phyloP scores from a whole-genome alignment of 2,113 vertebrate species.

The Pollachius pollachius region DNA sequence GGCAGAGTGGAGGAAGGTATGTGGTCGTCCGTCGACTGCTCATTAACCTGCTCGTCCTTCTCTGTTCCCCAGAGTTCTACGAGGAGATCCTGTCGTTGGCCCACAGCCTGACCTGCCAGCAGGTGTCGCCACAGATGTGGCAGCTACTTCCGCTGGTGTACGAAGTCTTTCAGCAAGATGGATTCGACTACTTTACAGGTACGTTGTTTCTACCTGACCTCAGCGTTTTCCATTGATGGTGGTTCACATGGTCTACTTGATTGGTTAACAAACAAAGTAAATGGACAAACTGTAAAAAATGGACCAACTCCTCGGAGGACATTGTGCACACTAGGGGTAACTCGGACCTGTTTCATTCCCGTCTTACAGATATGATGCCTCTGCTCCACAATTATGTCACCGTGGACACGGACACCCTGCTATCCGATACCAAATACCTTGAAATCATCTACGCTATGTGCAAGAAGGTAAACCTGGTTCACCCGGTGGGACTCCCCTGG shows the following conservation, averaged over 20 bases:
- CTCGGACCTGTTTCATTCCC: conserved; percentile 6
- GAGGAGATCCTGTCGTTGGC: conserved; percentile 98
- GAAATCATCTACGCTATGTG: conserved; percentile 99
- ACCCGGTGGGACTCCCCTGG: neutral
- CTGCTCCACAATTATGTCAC: conserved; percentile 98
- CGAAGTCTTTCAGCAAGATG: conserved; percentile 98
- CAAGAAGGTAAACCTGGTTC: conserved; percentile 85
- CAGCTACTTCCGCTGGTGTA: conserved; percentile 95
- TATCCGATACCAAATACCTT: conserved; percentile 97
- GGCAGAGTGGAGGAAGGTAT: too few relatives aligned
- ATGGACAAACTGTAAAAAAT: neutral
- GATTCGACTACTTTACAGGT: conserved; percentile 93
- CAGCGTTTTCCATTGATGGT: too few relatives aligned
- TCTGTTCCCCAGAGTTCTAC: conserved; percentile 85
- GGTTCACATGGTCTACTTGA: too few relatives aligned
- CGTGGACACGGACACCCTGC: conserved; percentile 93
- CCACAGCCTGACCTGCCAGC: conserved; percentile 96
- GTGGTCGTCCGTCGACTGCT: conserved; percentile 2
- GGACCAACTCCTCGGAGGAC: too few relatives aligned
- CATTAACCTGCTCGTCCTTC: neutral
- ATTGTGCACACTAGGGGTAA: too few relatives aligned
- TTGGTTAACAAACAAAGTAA: neutral
- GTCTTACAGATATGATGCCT: conserved; percentile 94
- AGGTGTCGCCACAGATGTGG: conserved; percentile 99
- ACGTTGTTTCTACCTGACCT: neutral